Evolutionary conservation across 2,113 vertebrate species (phyloP).

Genomic region (Pleuronectes platessa): DNA sequence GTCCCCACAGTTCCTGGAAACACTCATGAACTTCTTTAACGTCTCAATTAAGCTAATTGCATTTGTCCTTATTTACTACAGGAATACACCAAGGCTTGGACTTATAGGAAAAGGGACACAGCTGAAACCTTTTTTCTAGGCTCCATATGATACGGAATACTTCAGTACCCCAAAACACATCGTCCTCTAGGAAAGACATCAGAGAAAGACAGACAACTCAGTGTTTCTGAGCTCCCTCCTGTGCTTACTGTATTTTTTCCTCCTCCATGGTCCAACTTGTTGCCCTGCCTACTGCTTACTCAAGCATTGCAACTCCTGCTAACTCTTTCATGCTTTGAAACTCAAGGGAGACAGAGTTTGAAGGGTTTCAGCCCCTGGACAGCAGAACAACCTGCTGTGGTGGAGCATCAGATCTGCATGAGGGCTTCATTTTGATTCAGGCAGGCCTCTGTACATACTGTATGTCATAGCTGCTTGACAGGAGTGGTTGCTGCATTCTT

Average conservation of each 20-base stretch:
- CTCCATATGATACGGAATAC: background rate
- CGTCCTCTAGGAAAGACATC: background rate
- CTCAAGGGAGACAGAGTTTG: background rate
- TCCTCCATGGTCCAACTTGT: conserved; percentile 4
- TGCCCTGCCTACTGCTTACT: conserved; percentile 8
- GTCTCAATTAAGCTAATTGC: background rate
- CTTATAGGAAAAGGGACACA: background rate
- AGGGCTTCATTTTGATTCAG: background rate
- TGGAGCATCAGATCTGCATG: conserved; percentile 19
- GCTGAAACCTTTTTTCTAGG: background rate
- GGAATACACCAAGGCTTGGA: background rate
- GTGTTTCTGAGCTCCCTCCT: background rate
- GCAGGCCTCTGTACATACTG: background rate
- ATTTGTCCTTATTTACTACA: background rate
- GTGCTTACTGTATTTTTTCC: background rate
- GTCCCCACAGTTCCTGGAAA: too few relatives aligned
- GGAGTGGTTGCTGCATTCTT: background rate
- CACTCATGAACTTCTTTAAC: too few relatives aligned
- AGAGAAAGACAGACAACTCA: conserved; percentile 9
- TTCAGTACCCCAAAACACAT: background rate
- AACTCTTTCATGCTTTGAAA: conserved; percentile 46
- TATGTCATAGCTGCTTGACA: background rate
- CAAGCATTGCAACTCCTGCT: conserved; percentile 6
- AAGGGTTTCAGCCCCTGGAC: conserved; percentile 23
- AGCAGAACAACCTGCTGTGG: conserved; percentile 19